phyloP scores from a whole-genome alignment of 1,140 invertebrate species.

The Sminthurides bifidus region DNA sequence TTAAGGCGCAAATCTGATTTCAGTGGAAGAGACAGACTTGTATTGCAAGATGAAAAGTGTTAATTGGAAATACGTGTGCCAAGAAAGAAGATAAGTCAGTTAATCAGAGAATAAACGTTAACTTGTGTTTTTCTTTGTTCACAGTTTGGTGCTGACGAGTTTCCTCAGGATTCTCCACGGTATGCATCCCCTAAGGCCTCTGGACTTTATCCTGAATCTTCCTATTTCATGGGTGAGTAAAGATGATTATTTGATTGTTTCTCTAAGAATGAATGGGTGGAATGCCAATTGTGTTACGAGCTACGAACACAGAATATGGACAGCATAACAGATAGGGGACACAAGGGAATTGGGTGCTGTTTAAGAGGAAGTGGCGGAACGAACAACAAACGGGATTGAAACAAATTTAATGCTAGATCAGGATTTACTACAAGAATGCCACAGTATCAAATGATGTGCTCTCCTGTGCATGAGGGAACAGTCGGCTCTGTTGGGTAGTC shows the following conservation, averaged over 20 bases:
- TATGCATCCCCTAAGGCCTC: constrained; percentile 70
- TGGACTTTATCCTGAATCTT: constrained; percentile 42
- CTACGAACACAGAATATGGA: background rate
- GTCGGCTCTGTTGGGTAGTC: no score
- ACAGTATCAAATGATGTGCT: no score
- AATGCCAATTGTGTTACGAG: background rate
- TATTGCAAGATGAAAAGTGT: no score
- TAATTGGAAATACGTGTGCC: background rate
- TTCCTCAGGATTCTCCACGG: constrained; percentile 68
- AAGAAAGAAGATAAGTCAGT: background rate
- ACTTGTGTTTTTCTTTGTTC: constrained; percentile 32
- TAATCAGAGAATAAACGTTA: no score
- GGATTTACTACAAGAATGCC: no score
- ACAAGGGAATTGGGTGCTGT: background rate
- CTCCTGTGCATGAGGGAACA: no score
- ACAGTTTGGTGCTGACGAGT: constrained; percentile 80
- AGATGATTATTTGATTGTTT: background rate
- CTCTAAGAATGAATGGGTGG: no score
- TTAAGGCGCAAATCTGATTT: no score
- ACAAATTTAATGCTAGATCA: background rate
- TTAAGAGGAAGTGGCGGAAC: background rate
- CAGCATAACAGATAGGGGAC: background rate
- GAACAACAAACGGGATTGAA: background rate
- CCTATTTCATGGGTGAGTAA: constrained; percentile 45
- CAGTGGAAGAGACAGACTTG: no score